Conservation (phyloP, 2,888 invertebrate species). For the Lycaena phlaeas region DNA sequence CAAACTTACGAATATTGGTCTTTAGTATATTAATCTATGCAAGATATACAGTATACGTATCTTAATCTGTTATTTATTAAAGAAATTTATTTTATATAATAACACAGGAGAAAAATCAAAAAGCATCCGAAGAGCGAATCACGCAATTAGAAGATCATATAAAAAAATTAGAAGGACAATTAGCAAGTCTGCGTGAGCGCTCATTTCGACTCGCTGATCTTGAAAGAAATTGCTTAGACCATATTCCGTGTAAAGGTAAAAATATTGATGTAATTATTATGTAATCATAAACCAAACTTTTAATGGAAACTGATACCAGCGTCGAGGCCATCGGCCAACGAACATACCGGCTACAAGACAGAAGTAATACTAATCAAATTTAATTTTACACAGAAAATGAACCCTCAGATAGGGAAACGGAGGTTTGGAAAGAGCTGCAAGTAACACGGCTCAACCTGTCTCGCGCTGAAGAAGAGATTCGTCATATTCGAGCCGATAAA, state of each 20-base stretch:
- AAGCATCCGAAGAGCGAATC: constrained; percentile 28
- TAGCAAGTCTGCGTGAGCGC: constrained; percentile 35
- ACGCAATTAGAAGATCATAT: constrained; percentile 35
- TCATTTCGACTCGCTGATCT: constrained; percentile 43
- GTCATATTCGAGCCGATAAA: constrained; percentile 57
- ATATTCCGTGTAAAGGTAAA: constrained; percentile 50
- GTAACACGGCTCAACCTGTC: constrained; percentile 38
- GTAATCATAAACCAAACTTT: no score
- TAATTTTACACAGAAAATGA: constrained; percentile 41
- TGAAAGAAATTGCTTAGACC: constrained; percentile 45
- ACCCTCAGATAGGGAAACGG: constrained; percentile 58
- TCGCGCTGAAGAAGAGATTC: constrained; percentile 48
- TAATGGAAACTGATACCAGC: no score
- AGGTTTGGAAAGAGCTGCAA: constrained; percentile 65
- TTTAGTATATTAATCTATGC: no score
- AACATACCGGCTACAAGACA: no score
- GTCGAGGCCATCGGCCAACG: no score
- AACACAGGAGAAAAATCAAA: constrained; percentile 36
- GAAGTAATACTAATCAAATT: no score
- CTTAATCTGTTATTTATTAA: no score
- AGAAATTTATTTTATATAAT: no score
- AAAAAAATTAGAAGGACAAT: constrained; percentile 38
- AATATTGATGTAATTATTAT: background rate
- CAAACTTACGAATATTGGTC: no score
- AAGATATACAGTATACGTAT: no score